Evolutionary conservation across 2,113 vertebrate genomes (phyloP).

Genomic region (Cyrtonyx montezumae): DNA sequence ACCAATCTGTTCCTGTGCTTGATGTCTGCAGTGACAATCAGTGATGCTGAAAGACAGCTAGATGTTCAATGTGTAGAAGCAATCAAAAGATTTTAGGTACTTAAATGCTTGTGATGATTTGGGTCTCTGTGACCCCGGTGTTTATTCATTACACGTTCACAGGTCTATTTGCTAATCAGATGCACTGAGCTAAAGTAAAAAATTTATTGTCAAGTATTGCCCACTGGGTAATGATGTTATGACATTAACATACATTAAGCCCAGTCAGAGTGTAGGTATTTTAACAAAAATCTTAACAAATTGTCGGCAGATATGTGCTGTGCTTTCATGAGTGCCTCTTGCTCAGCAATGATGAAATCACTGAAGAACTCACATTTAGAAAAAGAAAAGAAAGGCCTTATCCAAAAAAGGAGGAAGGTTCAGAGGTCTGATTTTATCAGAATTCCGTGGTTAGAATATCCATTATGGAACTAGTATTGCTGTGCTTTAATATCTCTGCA

Average conservation of each 20-base stretch:
- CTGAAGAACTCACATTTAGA: constrained; percentile 22
- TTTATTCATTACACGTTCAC: not conserved
- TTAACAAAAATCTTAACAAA: not conserved
- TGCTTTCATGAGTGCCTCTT: not conserved
- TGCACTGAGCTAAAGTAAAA: not conserved
- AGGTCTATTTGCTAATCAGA: not conserved
- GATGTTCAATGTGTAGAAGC: not conserved
- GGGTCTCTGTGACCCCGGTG: not conserved
- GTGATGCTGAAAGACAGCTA: not conserved
- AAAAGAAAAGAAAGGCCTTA: not conserved
- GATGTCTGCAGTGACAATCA: not conserved
- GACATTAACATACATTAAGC: not conserved
- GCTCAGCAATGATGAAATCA: not conserved
- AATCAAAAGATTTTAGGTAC: not conserved
- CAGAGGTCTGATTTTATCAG: constrained; percentile 51
- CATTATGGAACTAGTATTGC: constrained; percentile 36
- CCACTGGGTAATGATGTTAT: not conserved
- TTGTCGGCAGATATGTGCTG: not conserved
- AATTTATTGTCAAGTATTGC: not conserved
- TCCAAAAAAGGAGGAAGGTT: constrained; percentile 23
- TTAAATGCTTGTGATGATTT: not conserved
- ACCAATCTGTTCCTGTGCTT: not conserved
- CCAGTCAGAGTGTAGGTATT: not conserved
- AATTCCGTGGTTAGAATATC: constrained; percentile 17
- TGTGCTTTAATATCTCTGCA: constrained; percentile 60